Evolutionary conservation across 92 coral and sea anemone species (phyloP).

Genomic region (Muricea muricata): DNA sequence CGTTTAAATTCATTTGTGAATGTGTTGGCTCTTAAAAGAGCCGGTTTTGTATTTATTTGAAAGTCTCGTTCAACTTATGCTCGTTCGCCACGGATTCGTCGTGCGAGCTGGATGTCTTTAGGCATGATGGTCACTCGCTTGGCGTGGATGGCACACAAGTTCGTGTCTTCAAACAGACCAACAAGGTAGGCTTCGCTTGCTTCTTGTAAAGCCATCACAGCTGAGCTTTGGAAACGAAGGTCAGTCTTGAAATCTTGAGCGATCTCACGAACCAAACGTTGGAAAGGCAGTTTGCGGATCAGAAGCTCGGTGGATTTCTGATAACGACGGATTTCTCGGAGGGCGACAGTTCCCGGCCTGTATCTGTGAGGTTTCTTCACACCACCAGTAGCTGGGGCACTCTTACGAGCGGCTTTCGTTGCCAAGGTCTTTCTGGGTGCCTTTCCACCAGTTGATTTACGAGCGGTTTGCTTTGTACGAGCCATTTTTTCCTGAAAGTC

Average conservation of each 20-base stretch:
- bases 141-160: conserved; percentile 96
- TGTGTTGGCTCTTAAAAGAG: conserved; percentile 46
- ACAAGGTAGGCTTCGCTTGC: conserved; percentile 96
- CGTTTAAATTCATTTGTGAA: conserved; percentile 16
- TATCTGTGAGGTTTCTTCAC: conserved; percentile 86
- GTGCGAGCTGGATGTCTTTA: conserved; percentile 89
- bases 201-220: conserved; percentile 95
- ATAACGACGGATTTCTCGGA: conserved; percentile 88
- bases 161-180: conserved; percentile 90
- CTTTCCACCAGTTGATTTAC: conserved; percentile 92
- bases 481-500: conserved; percentile 56
- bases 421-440: conserved; percentile 79
- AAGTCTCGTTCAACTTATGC: conserved; percentile 1
- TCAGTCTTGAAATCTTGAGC: conserved; percentile 88
- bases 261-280: conserved; percentile 88
- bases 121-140: conserved; percentile 94
- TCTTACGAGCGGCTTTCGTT: conserved; percentile 80
- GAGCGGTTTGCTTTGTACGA: conserved; percentile 94
- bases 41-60: conserved; percentile 17
- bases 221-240: conserved; percentile 90
- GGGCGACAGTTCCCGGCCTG: conserved; percentile 93
- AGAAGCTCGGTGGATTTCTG: conserved; percentile 87
- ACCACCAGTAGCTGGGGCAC: conserved; percentile 81
- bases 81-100: conserved; percentile 86
- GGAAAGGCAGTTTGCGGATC: conserved; percentile 91